Evolutionary conservation across 2,113 vertebrate species (phyloP), one percentile per base, ranked within the genome.

Genomic region (Cinclus cinclus): DNA sequence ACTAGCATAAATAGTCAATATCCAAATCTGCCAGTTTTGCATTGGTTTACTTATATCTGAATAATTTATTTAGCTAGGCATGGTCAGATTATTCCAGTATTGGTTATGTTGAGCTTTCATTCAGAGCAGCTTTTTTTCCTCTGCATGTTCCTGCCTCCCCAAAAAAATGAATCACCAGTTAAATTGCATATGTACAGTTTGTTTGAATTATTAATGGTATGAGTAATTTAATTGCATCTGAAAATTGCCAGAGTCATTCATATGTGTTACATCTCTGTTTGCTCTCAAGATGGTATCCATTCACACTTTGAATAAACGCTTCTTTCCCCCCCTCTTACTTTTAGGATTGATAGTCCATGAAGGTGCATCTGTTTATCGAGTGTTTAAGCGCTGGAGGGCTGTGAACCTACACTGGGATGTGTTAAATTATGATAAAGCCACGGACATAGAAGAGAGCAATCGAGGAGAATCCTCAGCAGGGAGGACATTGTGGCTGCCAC

Each of bases 391-490:
- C 73, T 99, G 99, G 99, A 98, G 99, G 49, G 99, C 99, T 15
- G 98, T 99, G 25, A 99, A 99, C 95, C 98, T 99, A 39, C 98
- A 99, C 97, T 99, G 99, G 99, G 98, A 99, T 78, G 99, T 99
- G 50, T 96, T 98, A 96, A 99, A 99, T 97, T 99, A 99, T 1
- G 97, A 99, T 83, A 99, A 99, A 98, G 98, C 98, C 47, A 98
- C 97, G 60, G 99, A 99, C 96, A 98, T 99, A 94, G 99, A 99
- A 94, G 99, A 99, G 84, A 98, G 97, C 49, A 98, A 97, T 31
- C 97, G 96, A 62, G 98, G 97, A 67, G 98, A 98, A 68, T 96
- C 98, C 28, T 92, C 98, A 64, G 85, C 97, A 58, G 98, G 98
- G 87, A 98, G 98, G 98, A 99, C 98, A 96, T 98, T 99, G 69